Percentiles rank a stretch among this genome's conserved stretches.
These are phyloP conservation scores for Coregonus sp. DNA, from an alignment of 2,797 vertebrate genomes.

Conservation along the genomic window DNA sequence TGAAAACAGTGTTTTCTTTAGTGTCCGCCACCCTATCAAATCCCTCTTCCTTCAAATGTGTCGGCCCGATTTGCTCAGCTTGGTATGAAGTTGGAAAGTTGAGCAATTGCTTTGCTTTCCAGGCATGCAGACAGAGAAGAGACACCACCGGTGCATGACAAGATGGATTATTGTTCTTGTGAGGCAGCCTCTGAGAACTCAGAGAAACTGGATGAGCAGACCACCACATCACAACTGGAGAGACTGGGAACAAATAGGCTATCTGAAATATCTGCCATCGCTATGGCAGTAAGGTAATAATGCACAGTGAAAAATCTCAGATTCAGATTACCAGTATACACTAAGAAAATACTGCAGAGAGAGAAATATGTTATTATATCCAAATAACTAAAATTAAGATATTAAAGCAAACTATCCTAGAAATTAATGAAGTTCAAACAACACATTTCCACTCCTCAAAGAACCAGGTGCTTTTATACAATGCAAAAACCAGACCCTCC, in stretches of 20 bases:
- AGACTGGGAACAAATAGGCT: not conserved
- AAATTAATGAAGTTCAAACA: not conserved
- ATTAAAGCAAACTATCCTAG: not conserved
- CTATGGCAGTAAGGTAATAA: not conserved
- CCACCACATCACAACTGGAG: not conserved
- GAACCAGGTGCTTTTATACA: not conserved
- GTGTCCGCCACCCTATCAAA: not conserved
- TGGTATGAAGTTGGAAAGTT: conserved; percentile 19
- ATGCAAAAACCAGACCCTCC: not conserved
- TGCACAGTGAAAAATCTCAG: not conserved
- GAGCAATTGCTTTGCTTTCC: conserved; percentile 13
- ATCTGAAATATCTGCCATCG: not conserved
- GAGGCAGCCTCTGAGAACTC: too few species aligned
- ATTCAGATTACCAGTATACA: not conserved
- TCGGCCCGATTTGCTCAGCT: conserved; percentile 25
- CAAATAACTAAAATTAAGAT: too few species aligned
- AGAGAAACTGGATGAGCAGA: not conserved
- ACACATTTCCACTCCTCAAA: not conserved
- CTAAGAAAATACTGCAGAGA: not conserved
- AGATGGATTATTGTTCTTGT: conserved; percentile 1
- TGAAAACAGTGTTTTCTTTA: not conserved
- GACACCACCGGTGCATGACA: not conserved
- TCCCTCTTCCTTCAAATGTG: conserved; percentile 2
- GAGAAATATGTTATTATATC: too few species aligned
- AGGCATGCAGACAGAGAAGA: not conserved